These are phyloP conservation scores for Nyctereutes procyonoides DNA, from an alignment of 2,113 vertebrate species.

Conservation along the genomic window DNA sequence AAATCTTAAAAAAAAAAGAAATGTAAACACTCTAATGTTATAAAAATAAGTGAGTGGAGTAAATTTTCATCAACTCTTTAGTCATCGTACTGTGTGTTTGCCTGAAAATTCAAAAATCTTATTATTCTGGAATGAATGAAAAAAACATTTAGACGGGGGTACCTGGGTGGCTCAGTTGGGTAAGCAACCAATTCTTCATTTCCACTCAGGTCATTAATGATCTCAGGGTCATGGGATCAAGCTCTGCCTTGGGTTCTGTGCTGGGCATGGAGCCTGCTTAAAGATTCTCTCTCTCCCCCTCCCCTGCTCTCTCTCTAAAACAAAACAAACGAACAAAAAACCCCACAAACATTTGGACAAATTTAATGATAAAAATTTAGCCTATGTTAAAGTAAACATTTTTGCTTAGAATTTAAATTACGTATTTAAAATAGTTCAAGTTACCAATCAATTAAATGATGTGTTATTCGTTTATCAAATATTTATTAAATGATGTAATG, in stretches of 20 bases:
- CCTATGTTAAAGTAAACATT: background rate
- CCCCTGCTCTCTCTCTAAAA: background rate
- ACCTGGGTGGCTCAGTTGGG: background rate
- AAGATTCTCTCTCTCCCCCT: background rate
- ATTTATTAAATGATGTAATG: background rate
- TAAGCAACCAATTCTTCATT: background rate
- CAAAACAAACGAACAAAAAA: background rate
- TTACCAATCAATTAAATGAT: background rate
- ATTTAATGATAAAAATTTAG: constrained; percentile 27
- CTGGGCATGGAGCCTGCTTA: background rate
- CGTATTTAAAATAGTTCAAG: constrained; percentile 19
- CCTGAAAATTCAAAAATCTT: constrained; percentile 19
- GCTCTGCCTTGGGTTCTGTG: background rate
- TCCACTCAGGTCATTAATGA: background rate
- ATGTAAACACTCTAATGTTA: background rate
- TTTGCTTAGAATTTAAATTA: constrained; percentile 42
- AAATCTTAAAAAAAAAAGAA: background rate
- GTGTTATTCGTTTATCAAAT: background rate
- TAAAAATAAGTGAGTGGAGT: constrained; percentile 38
- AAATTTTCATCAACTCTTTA: background rate
- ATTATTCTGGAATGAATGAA: background rate
- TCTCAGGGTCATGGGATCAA: background rate
- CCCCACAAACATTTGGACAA: background rate
- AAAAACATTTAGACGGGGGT: background rate
- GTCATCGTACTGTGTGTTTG: background rate